Base-by-base conservation (phyloP, 1,140 invertebrate genomes). In the Palaemon carinicauda region DNA sequence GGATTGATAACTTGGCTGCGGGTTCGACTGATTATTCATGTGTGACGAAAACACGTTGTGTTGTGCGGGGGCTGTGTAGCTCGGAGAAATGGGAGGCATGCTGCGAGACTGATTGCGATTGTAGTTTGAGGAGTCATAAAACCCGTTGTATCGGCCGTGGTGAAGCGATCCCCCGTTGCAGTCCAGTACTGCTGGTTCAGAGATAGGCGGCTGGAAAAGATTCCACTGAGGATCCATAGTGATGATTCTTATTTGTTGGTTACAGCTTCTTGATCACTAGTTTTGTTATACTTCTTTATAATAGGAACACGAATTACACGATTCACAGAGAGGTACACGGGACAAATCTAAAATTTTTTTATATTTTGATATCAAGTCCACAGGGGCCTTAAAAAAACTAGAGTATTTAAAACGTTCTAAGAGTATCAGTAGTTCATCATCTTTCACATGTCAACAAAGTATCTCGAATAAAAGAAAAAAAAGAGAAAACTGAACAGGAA, bases 201-300 rank as follows among this genome's bases (percentile, higher is more conserved):
- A 94, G 92, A 93, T 93, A 94, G 95, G 95, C 95, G 96, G 95
- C 94, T 96, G 95, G 95, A 96, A 96, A 91, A 94, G 94, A 93
- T 96, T 96, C 96, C 96, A 97, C 95, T 96, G 96, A 96, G 95
- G 95, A 96, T 96, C 95, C 92, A 93, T 95, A 50, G 56, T 78
- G 75, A 54, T 52, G 56, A 41, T 17, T 80, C 53, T 51, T n/a
- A n/a, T n/a, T 53, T 17, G 10, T 81, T 41, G 7, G 79, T 75
- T 87, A 65, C 71, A 77, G 56, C 53, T 78, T 85, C 54, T 56
- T 80, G 53, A 33, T 65, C 54, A 80, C 24, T 41, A 41, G 12
- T 79, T 74, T 83, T 56, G 41, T 84, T 29, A 77, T 84, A 65
- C 82, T 77, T 74, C 82, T 84, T 84, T 84, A 74, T 77, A 77